These are phyloP conservation scores for Tretioscincus oriximinensis DNA, from an alignment of 2,113 vertebrate species.

Conservation along the genomic window DNA sequence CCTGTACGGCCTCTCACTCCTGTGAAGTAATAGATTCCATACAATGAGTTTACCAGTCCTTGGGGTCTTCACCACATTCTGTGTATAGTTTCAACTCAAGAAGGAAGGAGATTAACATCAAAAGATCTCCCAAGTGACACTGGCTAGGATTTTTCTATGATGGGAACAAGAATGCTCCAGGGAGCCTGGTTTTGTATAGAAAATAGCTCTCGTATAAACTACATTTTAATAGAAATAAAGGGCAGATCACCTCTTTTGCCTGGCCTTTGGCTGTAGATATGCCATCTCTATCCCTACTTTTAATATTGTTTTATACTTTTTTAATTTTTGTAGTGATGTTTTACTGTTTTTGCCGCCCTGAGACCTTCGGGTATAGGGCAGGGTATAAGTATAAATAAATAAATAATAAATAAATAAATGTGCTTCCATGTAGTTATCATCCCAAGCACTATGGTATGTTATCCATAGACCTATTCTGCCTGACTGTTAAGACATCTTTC, in stretches of 20 bases:
- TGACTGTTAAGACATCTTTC: not conserved
- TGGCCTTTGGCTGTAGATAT: too few relatives aligned
- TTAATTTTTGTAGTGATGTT: too few relatives aligned
- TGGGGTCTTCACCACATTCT: constrained; percentile 34
- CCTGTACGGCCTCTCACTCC: not conserved
- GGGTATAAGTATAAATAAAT: too few relatives aligned
- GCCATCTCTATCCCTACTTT: too few relatives aligned
- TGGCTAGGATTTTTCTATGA: constrained; percentile 42
- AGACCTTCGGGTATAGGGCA: too few relatives aligned
- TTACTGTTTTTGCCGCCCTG: too few relatives aligned
- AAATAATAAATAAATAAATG: too few relatives aligned
- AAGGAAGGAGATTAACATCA: constrained; percentile 36
- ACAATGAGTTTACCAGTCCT: not conserved
- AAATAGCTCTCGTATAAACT: not conserved
- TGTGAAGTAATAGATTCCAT: not conserved
- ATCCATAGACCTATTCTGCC: not conserved
- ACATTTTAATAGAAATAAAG: not conserved
- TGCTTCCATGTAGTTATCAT: not conserved
- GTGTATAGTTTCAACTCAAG: not conserved
- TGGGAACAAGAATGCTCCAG: not conserved
- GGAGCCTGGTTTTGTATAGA: not conserved
- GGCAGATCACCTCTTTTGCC: fast-evolving
- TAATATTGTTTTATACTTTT: too few relatives aligned
- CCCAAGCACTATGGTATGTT: not conserved
- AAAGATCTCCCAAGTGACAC: not conserved